Base-by-base conservation (phyloP, 2,797 vertebrate genomes). In the Micropoecilia bifurca region DNA sequence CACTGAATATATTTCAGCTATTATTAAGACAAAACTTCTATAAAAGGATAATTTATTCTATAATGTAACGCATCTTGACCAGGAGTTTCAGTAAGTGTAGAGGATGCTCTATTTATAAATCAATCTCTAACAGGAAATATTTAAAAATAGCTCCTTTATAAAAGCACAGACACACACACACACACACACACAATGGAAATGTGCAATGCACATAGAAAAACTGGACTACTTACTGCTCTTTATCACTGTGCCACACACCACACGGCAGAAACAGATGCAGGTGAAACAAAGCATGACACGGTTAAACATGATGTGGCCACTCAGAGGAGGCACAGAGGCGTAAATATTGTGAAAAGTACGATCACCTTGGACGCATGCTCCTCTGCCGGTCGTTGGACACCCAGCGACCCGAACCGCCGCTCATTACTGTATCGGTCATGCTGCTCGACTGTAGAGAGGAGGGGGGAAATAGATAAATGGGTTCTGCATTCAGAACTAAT, bases 351-450 rank as follows among this genome's bases (percentile, higher is more conserved):
- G 73, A 76, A 30, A 46, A 36, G 74, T 18, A 13, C 1, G 14
- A 92, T 95, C 85, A 96, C 95, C 91, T 89, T 1, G 93, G 77
- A 39, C 94, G 94, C 87, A 92, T 81, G 84, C 74, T 92, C 68
- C 91, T 94, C 87, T 94, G 94, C 76, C 92, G 89, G 90, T 94
- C 91, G 80, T 94, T 95, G 80, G 95, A 89, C 74, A 81, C 90
- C 95, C 94, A 95, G 86, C 88, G 93, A 88, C 93, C 94, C 0
- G 95, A 94, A 85, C 89, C 91, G 53, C 89, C 88, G 82, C 94
- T 94, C 90, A 94, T 95, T 85, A 95, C 94, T 0, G 95, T 85
- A 88, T 96, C 95, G 4, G 95, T 95, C 96, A 96, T 96, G 88
- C 91, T 87, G 88, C 83, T 45, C 85, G 79, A 16, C 76, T 76